Conservation (phyloP, 2,113 vertebrate genomes). For the Leucoraja erinaceus region DNA sequence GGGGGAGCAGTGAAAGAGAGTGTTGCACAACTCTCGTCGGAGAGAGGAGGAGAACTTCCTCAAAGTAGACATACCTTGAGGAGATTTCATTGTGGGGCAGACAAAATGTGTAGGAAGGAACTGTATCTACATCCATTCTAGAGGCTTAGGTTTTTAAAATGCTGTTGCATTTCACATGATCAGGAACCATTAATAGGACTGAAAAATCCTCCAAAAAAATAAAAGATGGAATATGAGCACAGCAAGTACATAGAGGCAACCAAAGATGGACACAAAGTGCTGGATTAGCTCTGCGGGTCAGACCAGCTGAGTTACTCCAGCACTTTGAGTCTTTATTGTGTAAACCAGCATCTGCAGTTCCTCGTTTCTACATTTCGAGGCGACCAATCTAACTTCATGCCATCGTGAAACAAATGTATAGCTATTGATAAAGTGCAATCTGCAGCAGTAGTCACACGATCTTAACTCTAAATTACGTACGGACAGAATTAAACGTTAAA, state of each 20-base stretch:
- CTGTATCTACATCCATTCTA: background rate
- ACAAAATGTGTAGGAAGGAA: too few species aligned
- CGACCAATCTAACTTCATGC: background rate
- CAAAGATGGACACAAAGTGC: too few species aligned
- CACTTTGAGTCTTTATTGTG: too few species aligned
- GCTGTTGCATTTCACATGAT: background rate
- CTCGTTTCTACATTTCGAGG: too few species aligned
- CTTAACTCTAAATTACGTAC: background rate
- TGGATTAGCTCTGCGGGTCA: too few species aligned
- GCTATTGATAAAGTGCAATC: constrained; percentile 23
- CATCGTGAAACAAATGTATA: background rate
- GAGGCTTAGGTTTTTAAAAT: background rate
- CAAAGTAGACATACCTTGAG: too few species aligned
- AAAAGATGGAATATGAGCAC: background rate
- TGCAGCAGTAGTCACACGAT: background rate
- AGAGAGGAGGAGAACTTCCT: too few species aligned
- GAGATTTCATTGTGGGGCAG: too few species aligned
- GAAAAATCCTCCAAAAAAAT: background rate
- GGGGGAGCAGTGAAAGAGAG: too few species aligned
- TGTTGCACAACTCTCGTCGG: too few species aligned
- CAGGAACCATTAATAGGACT: background rate
- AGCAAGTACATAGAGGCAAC: background rate
- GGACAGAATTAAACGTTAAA: background rate
- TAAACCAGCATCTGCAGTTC: too few species aligned
- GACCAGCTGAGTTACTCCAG: too few species aligned